Evolutionary conservation across 2,113 vertebrate genomes (phyloP).

Genomic region (Poicephalus meyeri): DNA sequence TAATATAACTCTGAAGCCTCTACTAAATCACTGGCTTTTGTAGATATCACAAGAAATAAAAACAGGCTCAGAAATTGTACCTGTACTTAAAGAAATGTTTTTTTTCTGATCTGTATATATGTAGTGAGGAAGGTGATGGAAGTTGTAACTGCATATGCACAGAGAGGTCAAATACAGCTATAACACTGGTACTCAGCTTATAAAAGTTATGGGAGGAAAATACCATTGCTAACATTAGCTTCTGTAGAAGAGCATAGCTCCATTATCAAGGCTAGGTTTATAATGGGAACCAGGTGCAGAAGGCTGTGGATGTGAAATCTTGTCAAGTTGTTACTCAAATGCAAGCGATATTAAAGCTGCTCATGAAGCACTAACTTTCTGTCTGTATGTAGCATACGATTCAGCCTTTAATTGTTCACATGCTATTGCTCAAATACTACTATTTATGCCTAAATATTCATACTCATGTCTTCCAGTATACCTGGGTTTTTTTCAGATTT

Average conservation of each 20-base stretch:
- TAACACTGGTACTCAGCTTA: background rate
- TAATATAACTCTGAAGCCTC: background rate
- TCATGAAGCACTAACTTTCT: background rate
- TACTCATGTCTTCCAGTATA: background rate
- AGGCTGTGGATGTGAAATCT: constrained; percentile 9
- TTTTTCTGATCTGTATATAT: background rate
- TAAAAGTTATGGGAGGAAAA: constrained; percentile 33
- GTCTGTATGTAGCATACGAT: fast-evolving
- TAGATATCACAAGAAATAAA: background rate
- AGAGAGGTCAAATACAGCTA: background rate
- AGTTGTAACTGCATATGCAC: background rate
- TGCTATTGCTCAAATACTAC: background rate
- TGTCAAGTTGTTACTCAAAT: background rate
- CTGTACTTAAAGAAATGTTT: background rate
- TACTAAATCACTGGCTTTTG: background rate
- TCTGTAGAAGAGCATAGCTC: constrained; percentile 21
- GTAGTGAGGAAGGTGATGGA: background rate
- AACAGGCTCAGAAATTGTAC: background rate
- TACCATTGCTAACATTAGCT: background rate
- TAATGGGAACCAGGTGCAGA: constrained; percentile 52
- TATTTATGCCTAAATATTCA: background rate
- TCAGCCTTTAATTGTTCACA: background rate
- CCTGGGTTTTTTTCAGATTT: background rate
- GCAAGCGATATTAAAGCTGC: background rate
- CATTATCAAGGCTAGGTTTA: constrained; percentile 7